Base-by-base conservation (phyloP, 1,140 invertebrate species). In the Brachystomella parvula region DNA sequence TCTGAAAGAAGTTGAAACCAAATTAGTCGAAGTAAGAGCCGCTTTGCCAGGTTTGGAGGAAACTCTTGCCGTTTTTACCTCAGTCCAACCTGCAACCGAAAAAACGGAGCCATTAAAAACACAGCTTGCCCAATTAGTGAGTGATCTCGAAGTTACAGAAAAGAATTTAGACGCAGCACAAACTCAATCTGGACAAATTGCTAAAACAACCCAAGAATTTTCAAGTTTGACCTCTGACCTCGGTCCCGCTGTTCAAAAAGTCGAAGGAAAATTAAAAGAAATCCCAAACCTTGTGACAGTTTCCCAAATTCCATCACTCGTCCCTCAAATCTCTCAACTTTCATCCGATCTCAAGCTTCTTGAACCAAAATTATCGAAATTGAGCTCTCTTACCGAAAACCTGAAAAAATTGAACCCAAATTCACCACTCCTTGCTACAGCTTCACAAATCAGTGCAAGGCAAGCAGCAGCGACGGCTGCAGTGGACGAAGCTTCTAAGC, bases 1-100 rank as follows among this genome's bases (percentile, higher is more conserved):
- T 6, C 74, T 95, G n/a, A 76, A 81, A 65, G 90, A 92, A 69
- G 85, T 94, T 1, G 83, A 87, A 35, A 83, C 94, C 53, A 76
- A 79, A 19, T 86, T 89, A 69, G 89, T 86, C 75, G 81, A 84
- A 47, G 75, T 76, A 15, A 83, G 85, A 61, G 19, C 6, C 35
- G 6, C 19, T 39, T 84, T 70, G 2, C 68, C 67, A 15, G 32
- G 47, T 0, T 47, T 72, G 3, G 56, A 72, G 56, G 61, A 72
- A 17, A 44, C 67, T 29, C 49, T 67, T 0, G 49, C 56, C 15
- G 47, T 63, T 44, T 59, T 74, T 9, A 39, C 35, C 35, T 9
- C 35, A 9, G 6, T 39, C 19, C 6, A 39, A 39, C 35, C 35
- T 39, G 35, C 35, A 39, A 39, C 19, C 19, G 35, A 9, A 19